Percentiles rank a stretch among this genome's conserved stretches.
phyloP scores from a whole-genome alignment of 2,113 vertebrate genomes.

The Neolamprologus cancellatus region DNA sequence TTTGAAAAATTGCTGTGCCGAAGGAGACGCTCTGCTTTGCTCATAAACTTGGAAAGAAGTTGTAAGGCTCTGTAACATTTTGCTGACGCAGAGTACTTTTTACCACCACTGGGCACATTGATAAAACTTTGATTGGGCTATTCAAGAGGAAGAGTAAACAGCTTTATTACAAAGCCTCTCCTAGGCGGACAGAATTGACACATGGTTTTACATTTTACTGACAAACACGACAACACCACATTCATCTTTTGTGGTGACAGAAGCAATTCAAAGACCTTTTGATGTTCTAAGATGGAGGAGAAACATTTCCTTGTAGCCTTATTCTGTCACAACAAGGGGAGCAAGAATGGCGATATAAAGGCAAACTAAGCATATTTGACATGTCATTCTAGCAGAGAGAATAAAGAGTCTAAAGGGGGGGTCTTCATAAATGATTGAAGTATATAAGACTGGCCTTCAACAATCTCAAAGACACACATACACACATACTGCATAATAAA shows the following conservation, averaged over 20 bases:
- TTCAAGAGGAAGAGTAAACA: constrained; percentile 56
- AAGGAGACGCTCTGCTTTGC: neutral
- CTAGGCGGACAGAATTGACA: constrained; percentile 47
- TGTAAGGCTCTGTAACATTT: neutral
- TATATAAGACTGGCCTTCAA: neutral
- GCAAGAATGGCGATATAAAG: constrained; percentile 43
- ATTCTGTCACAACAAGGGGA: constrained; percentile 68
- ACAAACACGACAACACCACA: constrained; percentile 45
- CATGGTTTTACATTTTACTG: constrained; percentile 49
- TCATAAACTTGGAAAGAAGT: constrained; percentile 16
- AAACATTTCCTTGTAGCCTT: constrained; percentile 59
- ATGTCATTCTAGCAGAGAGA: constrained; percentile 35
- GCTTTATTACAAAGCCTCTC: constrained; percentile 50
- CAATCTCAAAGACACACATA: neutral
- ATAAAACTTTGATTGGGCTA: constrained; percentile 55
- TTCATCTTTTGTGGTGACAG: constrained; percentile 60
- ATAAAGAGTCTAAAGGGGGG: constrained; percentile 39
- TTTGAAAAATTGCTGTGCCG: neutral
- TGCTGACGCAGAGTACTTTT: constrained; percentile 31
- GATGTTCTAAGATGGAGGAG: constrained; percentile 58
- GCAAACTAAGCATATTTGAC: constrained; percentile 62
- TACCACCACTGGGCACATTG: constrained; percentile 9
- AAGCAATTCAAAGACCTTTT: constrained; percentile 63
- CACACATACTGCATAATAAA: neutral
- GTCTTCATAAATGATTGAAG: constrained; percentile 44